Evolutionary conservation across 2,113 vertebrate species (phyloP), one percentile per base, ranked within the genome.

Genomic region (Pipra filicauda): DNA sequence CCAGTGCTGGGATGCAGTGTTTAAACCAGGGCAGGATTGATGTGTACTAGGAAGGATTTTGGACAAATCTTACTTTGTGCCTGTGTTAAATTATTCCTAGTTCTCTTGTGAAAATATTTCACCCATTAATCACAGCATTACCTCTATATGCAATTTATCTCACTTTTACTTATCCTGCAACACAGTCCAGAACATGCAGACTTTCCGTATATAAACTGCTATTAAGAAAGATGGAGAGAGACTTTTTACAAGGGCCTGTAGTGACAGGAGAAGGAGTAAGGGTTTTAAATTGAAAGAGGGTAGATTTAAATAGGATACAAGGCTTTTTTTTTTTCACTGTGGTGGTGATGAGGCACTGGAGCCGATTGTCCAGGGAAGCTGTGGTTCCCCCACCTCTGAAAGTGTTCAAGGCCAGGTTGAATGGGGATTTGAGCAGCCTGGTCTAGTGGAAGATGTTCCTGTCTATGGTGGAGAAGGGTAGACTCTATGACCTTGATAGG

Each of bases 401-500:
- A 41, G 3, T 15, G 12, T 35, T 24, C 18, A 46, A 74, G 28
- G 2, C 3, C 51, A 46, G 17, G 9, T 0, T 58, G 15, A 10
- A 74, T 2, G 8, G 13, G 8, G 4, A 1, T 95, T 74, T 37
- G 27, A 54, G 13, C 13, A 74, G 18, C 31, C 6, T 74, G 17
- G 1, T 17, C 23, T 73, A 9, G 27, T 12, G 19, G 3, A n/a
- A 37, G 9, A 3, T 37, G 17, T 31, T 23, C 12, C 20, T 74
- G 33, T 2, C 15, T 4, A 3, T 15, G 28, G 15, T 23, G 7
- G 18, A 24, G 10, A 9, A 1, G 3, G 0, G 1, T 35, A 10
- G 8, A 57, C 18, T 11, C 11, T 4, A 0, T 62, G 24, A 41
- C 31, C 11, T 41, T 77, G 24, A 66, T 51, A 48, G 21, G 6